phyloP scores from a whole-genome alignment of 2,797 vertebrate genomes.

The Ciconia nigra region DNA sequence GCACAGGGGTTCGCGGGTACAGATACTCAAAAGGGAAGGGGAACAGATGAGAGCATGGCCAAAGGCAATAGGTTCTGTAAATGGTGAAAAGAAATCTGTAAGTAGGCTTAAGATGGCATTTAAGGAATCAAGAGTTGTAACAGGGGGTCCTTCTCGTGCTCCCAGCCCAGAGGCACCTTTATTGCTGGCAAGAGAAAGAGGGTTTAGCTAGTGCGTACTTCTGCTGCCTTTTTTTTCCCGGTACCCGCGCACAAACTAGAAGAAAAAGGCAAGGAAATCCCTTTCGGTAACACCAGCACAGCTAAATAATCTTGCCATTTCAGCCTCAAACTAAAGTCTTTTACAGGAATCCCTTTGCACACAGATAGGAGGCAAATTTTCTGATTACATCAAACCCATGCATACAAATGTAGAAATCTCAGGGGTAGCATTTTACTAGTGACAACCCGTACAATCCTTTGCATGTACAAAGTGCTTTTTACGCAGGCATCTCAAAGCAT shows the following conservation, averaged over 20 bases:
- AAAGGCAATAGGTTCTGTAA: background rate
- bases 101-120: background rate
- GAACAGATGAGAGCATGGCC: background rate
- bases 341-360: background rate
- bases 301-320: background rate
- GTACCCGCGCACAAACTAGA: too few relatives aligned
- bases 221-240: too few relatives aligned
- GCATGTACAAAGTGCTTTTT: background rate
- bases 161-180: too few relatives aligned
- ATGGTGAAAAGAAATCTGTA: background rate
- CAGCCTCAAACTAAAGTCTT: too few relatives aligned
- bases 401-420: background rate
- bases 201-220: too few relatives aligned
- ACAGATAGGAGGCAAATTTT: background rate
- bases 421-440: background rate
- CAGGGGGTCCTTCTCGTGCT: background rate
- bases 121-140: background rate
- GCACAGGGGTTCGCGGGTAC: background rate
- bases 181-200: too few relatives aligned
- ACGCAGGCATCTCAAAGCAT: background rate
- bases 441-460: background rate
- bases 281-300: background rate
- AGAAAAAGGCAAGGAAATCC: background rate
- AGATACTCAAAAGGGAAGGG: background rate
- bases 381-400: background rate